Evolutionary conservation across 2,888 invertebrate genomes (phyloP).

Genomic region (Myopa testacea): DNA sequence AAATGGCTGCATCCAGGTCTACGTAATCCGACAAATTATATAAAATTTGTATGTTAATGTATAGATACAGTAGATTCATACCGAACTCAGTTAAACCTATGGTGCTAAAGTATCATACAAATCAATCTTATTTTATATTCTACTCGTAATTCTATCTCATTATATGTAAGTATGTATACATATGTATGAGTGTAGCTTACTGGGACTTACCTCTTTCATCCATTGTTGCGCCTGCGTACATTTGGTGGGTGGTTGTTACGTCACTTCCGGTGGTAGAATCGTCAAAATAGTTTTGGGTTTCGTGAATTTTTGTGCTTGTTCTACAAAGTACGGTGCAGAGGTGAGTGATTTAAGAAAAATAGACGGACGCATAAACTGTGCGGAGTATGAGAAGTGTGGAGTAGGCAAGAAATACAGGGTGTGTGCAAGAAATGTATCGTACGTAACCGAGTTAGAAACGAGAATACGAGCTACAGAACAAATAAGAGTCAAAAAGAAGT

Average conservation of each 20-base stretch:
- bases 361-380: neutral
- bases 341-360: constrained; percentile 37
- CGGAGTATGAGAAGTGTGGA: neutral
- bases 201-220: constrained; percentile 62
- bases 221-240: constrained; percentile 55
- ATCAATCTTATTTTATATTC: too few species aligned
- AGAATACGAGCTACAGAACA: neutral
- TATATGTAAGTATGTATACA: too few species aligned
- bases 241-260: constrained; percentile 59
- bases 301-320: constrained; percentile 64
- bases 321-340: constrained; percentile 50
- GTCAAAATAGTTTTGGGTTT: constrained; percentile 56
- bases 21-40: too few species aligned
- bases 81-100: too few species aligned
- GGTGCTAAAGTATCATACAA: too few species aligned
- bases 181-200: neutral
- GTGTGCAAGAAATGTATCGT: too few species aligned
- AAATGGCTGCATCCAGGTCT: too few species aligned
- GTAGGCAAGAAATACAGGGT: neutral
- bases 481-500: neutral
- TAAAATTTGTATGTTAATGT: too few species aligned
- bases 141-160: too few species aligned
- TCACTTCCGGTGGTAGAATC: constrained; percentile 62
- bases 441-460: too few species aligned
- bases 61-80: too few species aligned